phyloP scores from a whole-genome alignment of 2,113 vertebrate species.

The Neotragus pygmaeus region DNA sequence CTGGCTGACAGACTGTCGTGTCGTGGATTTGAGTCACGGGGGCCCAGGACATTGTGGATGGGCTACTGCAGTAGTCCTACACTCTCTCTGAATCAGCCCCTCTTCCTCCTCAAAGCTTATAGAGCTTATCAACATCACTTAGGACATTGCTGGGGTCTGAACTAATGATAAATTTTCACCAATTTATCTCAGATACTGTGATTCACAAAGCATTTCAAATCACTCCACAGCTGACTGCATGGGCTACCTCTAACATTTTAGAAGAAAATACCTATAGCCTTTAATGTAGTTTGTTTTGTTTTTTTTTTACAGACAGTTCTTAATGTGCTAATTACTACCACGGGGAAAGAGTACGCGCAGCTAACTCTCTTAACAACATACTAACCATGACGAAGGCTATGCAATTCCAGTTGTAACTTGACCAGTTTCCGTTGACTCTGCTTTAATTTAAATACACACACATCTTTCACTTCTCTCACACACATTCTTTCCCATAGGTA shows the following conservation, averaged over 20 bases:
- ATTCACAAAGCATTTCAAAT: neutral
- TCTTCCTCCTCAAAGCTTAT: neutral
- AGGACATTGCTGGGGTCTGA: neutral
- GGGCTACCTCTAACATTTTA: neutral
- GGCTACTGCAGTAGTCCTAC: neutral
- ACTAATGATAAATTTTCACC: neutral
- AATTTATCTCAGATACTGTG: neutral
- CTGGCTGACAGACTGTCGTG: neutral
- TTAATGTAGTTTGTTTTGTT: neutral
- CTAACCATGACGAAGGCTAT: conserved; percentile 29
- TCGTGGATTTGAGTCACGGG: neutral
- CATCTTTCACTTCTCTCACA: neutral
- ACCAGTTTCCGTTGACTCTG: conserved; percentile 45
- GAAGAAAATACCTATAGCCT: neutral
- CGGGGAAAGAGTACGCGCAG: neutral
- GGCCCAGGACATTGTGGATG: neutral
- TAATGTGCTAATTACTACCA: conserved; percentile 41
- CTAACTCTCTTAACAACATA: neutral
- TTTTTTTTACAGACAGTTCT: neutral
- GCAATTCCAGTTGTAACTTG: conserved; percentile 46
- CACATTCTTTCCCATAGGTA: neutral
- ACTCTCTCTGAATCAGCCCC: neutral
- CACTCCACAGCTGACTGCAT: neutral
- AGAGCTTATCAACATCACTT: neutral
- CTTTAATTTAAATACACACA: conserved; percentile 26